Evolutionary conservation across 2,888 invertebrate genomes (phyloP).

Genomic region (Microdon myrmicae): DNA sequence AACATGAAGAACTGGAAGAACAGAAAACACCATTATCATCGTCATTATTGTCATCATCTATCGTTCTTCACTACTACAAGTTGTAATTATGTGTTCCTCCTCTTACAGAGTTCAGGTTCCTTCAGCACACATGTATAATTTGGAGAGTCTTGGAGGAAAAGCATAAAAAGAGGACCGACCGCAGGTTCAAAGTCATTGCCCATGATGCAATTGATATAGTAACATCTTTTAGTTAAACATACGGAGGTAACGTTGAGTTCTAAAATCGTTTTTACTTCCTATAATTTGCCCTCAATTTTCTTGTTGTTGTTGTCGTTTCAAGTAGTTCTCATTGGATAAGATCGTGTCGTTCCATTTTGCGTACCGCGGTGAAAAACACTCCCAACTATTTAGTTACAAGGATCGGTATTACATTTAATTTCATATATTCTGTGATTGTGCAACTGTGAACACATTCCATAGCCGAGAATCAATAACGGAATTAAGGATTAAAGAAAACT

Average conservation of each 20-base stretch:
- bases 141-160: constrained; percentile 62
- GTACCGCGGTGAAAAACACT: too few relatives aligned
- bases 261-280: constrained; percentile 5
- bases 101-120: constrained; percentile 30
- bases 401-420: too few relatives aligned
- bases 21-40: constrained; percentile 24
- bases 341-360: constrained; percentile 30
- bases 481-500: too few relatives aligned
- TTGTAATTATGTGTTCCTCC: constrained; percentile 39
- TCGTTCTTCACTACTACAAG: constrained; percentile 32
- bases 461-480: too few relatives aligned
- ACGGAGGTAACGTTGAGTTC: constrained; percentile 19
- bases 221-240: constrained; percentile 60
- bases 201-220: constrained; percentile 68
- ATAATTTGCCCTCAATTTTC: constrained; percentile 28
- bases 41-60: constrained; percentile 37
- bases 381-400: too few relatives aligned
- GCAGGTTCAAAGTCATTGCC: constrained; percentile 68
- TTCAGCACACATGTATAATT: constrained; percentile 25
- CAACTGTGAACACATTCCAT: too few relatives aligned
- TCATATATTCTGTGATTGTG: too few relatives aligned
- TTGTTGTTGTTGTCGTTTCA: not conserved
- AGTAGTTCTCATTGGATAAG: constrained; percentile 13
- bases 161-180: constrained; percentile 68
- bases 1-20: constrained; percentile 31